Evolutionary conservation across 2,888 invertebrate genomes (phyloP), one percentile per base, ranked within the genome.

Genomic region (Acrobeloides nanus): DNA sequence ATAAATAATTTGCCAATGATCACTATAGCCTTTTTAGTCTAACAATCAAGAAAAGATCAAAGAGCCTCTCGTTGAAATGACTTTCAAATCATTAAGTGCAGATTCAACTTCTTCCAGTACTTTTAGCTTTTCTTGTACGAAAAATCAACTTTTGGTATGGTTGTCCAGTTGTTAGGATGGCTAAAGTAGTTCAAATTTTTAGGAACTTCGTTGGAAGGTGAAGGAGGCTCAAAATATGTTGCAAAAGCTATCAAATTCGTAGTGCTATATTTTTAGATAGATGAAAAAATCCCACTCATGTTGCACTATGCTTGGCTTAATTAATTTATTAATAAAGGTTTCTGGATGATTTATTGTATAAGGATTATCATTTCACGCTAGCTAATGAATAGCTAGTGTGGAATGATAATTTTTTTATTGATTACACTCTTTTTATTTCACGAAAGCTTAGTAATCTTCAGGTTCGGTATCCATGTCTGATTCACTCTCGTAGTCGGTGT

Each of bases 121-220:
- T 17, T 46, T 57, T 27, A 46, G 24, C 12, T 50, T 50, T 31
- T 20, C 32, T 27, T 50, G 50, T 25, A 50, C 50, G 15, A 50
- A 50, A 32, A 41, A 35, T 7, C 55, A 50, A 50, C 26, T 50
- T 21, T 43, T 45, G 26, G 49, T 48, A 42, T 43, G 52, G 24
- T 26, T n/a, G n/a, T n/a, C n/a, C n/a, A n/a, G n/a, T n/a, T 12
- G 7, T 39, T 40, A 8, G 15, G 41, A 8, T 39, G 32, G 38
- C 8, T 42, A 45, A 31, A 21, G 3, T 17, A 17, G 24, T 3
- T 17, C 3, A 41, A n/a, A n/a, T n/a, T 32, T 54, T 17, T 27
- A 56, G 56, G 61, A 61, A 17, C 33, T 57, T 31, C 58, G 61
- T 20, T 57, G 60, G 57, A 55, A 61, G 25, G 56, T 57, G 12